Evolutionary conservation across 2,797 vertebrate genomes (phyloP), one percentile per base, ranked within the genome.

Genomic region (Kryptopterus vitreolus): DNA sequence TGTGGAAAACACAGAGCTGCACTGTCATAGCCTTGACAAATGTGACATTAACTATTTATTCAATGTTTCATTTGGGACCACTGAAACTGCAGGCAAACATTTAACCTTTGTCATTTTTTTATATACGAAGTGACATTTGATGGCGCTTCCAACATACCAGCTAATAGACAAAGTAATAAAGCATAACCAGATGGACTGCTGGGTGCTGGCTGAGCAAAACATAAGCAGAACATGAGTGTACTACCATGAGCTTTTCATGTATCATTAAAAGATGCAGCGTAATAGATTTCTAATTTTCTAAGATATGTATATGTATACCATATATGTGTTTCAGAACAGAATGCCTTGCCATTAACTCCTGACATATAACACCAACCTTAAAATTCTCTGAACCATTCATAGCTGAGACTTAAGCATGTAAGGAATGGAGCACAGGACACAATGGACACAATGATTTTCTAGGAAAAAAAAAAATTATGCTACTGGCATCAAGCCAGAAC

Each of bases 351-450:
- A 58, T 77, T 77, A 70, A 77, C 43, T 81, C 61, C 53, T 82
- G 79, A 81, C 31, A 69, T 53, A 59, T 83, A 22, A 9, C 55
- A 63, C 80, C 71, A 77, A 85, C 81, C 77, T 82, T 78, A 80
- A 80, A 35, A 31, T 43, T 79, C 13, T 77, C 65, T 33, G 74
- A 72, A 18, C 59, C 77, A 66, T 63, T 81, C 62, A 81, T 52
- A 80, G 57, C 77, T 71, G 66, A 65, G 68, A 62, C 33, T 6
- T 52, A 59, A 52, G 70, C 24, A 80, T 78, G 79, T 46, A 52
- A 83, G 80, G 83, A 85, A 85, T 86, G 81, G 52, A 76, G n/a
- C 53, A 53, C 70, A 61, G 70, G 59, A 72, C 75, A 77, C 76
- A 87, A 82, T 76, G 75, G 68, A 76, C 76, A 68, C 81, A 75